These are phyloP conservation scores for Drosophila sordidula DNA, from an alignment of 2,888 invertebrate genomes.

Conservation along the genomic window DNA sequence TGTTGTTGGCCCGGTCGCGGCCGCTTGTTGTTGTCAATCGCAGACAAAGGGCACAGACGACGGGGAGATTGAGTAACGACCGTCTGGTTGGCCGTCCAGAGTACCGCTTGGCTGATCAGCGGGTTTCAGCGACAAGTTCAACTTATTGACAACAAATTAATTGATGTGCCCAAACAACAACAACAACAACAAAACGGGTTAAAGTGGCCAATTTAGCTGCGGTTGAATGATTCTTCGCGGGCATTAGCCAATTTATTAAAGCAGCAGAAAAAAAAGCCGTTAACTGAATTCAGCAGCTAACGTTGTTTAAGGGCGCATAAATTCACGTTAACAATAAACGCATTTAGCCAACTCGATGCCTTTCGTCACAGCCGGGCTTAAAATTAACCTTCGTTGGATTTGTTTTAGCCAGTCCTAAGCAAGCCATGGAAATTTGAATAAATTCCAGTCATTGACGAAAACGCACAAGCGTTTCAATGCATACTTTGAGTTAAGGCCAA, in stretches of 20 bases:
- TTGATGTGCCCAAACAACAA: constrained; percentile 48
- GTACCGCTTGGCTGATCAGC: constrained; percentile 64
- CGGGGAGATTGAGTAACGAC: not conserved
- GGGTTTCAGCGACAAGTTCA: constrained; percentile 55
- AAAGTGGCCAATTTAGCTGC: constrained; percentile 66
- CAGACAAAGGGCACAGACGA: constrained; percentile 43
- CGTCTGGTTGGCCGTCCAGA: constrained; percentile 27
- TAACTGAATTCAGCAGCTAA: constrained; percentile 20
- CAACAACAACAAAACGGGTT: constrained; percentile 44
- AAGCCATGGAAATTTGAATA: constrained; percentile 61
- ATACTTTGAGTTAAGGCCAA: constrained; percentile 32
- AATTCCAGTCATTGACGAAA: constrained; percentile 72
- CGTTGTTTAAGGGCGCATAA: constrained; percentile 20
- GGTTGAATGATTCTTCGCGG: constrained; percentile 59
- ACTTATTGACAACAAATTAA: constrained; percentile 68
- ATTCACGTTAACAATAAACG: constrained; percentile 34
- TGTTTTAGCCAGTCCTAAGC: constrained; percentile 14
- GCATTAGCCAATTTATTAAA: constrained; percentile 55
- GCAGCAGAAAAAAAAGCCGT: constrained; percentile 19
- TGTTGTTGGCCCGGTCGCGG: constrained; percentile 61
- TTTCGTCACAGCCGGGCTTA: constrained; percentile 17
- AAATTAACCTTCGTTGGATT: constrained; percentile 24
- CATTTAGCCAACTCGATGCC: constrained; percentile 41
- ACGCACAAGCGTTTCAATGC: constrained; percentile 68
- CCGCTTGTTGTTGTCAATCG: constrained; percentile 35